Percentiles rank a stretch among this genome's conserved stretches.
These are phyloP conservation scores for Galleria mellonella DNA, from an alignment of 1,140 invertebrate genomes.

Conservation along the genomic window DNA sequence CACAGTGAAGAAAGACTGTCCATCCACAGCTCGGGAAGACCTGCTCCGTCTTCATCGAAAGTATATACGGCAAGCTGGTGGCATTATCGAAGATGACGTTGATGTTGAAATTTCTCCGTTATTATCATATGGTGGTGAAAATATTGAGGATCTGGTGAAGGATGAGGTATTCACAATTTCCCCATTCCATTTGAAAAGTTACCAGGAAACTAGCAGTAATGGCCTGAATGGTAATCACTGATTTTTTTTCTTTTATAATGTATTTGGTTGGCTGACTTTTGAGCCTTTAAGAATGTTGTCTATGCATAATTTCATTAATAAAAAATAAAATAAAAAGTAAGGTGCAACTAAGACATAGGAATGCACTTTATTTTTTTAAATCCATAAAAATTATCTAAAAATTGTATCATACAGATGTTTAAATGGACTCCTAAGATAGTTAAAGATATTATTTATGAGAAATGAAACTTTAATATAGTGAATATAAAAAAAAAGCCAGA, in stretches of 20 bases:
- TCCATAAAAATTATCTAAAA: too few species aligned
- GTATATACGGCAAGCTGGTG: slow-evolving; percentile 91
- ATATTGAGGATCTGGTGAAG: slow-evolving; percentile 79
- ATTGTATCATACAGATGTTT: too few species aligned
- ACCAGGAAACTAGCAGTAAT: slow-evolving; percentile 33
- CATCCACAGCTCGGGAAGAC: slow-evolving; percentile 88
- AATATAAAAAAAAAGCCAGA: too few species aligned
- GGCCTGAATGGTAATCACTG: slow-evolving; percentile 51
- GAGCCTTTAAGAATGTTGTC: too few species aligned
- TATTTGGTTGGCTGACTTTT: too few species aligned
- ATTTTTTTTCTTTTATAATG: not conserved
- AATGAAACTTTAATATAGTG: too few species aligned
- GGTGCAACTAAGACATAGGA: too few species aligned
- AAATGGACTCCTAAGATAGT: too few species aligned
- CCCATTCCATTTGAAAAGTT: slow-evolving; percentile 76
- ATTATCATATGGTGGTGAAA: slow-evolving; percentile 93
- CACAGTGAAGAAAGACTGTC: slow-evolving; percentile 90
- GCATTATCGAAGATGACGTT: slow-evolving; percentile 80
- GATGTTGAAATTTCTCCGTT: slow-evolving; percentile 94
- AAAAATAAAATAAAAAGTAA: too few species aligned
- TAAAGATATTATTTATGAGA: too few species aligned
- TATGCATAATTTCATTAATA: too few species aligned
- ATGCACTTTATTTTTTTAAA: too few species aligned
- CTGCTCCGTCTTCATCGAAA: slow-evolving; percentile 88
- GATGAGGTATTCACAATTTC: slow-evolving; percentile 80